These are phyloP conservation scores for Trichogramma pretiosum DNA, from an alignment of 1,140 invertebrate species.

Conservation along the genomic window DNA sequence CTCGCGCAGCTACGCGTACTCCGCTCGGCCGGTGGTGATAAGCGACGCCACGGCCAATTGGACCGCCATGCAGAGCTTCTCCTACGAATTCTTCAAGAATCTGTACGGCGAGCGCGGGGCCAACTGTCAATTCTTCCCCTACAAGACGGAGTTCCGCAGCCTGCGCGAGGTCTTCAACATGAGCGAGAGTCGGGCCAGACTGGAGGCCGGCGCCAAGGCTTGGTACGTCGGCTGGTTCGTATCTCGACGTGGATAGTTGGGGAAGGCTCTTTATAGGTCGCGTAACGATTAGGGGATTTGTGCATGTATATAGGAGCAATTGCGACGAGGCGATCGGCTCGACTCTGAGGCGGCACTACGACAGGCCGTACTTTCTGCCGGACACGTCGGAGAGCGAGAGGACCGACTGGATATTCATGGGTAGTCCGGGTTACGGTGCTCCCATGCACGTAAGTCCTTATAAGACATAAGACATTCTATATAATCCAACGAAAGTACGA, in stretches of 20 bases:
- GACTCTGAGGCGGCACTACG: conserved; percentile 70
- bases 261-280: too few species aligned
- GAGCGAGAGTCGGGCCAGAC: conserved; percentile 55
- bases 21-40: conserved; percentile 71
- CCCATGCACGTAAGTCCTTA: conserved; percentile 86
- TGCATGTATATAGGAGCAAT: conserved; percentile 87
- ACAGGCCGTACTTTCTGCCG: conserved; percentile 81
- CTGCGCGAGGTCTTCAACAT: conserved; percentile 73
- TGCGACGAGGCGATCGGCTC: conserved; percentile 72
- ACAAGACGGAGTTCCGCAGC: conserved; percentile 73
- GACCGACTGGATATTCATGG: conserved; percentile 95
- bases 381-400: conserved; percentile 71
- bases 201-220: conserved; percentile 54
- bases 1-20: conserved; percentile 60
- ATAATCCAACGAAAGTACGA: too few species aligned
- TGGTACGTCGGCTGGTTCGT: conserved; percentile 87
- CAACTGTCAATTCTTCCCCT: conserved; percentile 86
- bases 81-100: conserved; percentile 71
- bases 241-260: too few species aligned
- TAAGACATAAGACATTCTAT: conserved; percentile 3
- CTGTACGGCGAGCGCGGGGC: conserved; percentile 54
- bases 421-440: conserved; percentile 82
- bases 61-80: conserved; percentile 61
- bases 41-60: conserved; percentile 70
- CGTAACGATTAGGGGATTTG: too few species aligned